Evolutionary conservation across 1,140 invertebrate genomes (phyloP), one percentile per base, ranked within the genome.

Genomic region (Adoxophyes honmai): DNA sequence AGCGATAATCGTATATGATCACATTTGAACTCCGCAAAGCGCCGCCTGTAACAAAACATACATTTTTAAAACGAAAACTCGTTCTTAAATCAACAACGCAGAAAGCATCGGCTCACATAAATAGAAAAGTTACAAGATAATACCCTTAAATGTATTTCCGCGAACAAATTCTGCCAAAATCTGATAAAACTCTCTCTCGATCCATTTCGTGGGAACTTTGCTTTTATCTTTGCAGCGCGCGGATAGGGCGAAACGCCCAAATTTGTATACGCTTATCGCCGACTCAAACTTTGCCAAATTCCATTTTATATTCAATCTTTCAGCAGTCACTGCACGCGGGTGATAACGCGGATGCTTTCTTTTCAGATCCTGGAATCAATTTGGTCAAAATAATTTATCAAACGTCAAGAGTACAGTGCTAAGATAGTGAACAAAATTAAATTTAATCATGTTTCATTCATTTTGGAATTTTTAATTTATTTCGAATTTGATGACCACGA

Each of bases 121-220:
- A 78, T 64, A 70, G 56, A 58, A 69, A 79, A 78, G 70, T 79
- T 79, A 69, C 42, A 64, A 72, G 70, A 79, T 75, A 78, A 60
- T 63, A 62, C 67, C 52, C 60, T 63, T 65, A 69, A 75, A 75
- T 75, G 63, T 77, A 66, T 77, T 69, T 62, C 53, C 55, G 51
- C 64, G 62, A 70, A 67, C 72, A 75, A 74, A 79, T 77, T 73
- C 73, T 53, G 58, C 60, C 48, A 59, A 66, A 74, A 81, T 81
- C 78, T 75, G 78, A 81, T 75, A 81, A 81, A 81, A 75, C 69
- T 72, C 62, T 35, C 39, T 59, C 52, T 68, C 76, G 73, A 81
- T 81, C 71, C 75, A 77, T 81, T 81, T 76, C 66, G 67, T 68
- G 53, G 51, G 60, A 79, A 81, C 76, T 81, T 78, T 68, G 55